Evolutionary conservation across 2,888 invertebrate species (phyloP), one percentile per base, ranked within the genome.

Genomic region (Leptodirus hochenwartii): DNA sequence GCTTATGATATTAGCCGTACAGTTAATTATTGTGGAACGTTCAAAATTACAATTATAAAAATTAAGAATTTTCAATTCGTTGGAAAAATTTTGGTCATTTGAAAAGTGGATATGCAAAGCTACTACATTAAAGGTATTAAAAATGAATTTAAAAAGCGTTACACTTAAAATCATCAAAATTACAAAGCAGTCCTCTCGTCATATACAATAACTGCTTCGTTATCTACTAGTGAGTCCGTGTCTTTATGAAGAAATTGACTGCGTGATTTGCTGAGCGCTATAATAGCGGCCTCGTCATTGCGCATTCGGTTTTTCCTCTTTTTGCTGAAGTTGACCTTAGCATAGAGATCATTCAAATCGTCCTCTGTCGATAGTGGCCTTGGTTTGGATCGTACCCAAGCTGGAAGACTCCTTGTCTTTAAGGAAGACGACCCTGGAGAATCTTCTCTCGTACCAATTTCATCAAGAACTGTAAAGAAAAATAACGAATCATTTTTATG

Each of bases 281-380:
- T 80, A 31, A 72, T 69, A 30, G 79, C 80, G 2, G 80, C 80
- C 57, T 79, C 79, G 48, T 77, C 76, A 51, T 70, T 78, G 39
- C 76, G 65, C 79, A 81, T 80, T 31, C 78, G 69, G 51, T 76
- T 78, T 59, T 75, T 75, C 47, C 77, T 66, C 49, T 78, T 78
- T 52, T 76, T 79, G 49, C 76, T 77, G 44, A 76, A 66, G 45
- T 70, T 76, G 16, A 76, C 74, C 60, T 74, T 74, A 25, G 73
- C 73, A 44, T 74, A 74, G 5, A 75, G 61, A 45, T 74, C 72
- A 34, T 70, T 67, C 31, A 73, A 47, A 42, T 74, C 73, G 39
- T 74, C 73, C 44, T 71, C 71, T 1, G 72, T 71, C 6, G 72
- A 72, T 4, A 72, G 58, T 9, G 73, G 72, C 22, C 73, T 56